These are phyloP conservation scores for Eonycteris spelaea DNA, from an alignment of 2,113 vertebrate species.

Conservation along the genomic window DNA sequence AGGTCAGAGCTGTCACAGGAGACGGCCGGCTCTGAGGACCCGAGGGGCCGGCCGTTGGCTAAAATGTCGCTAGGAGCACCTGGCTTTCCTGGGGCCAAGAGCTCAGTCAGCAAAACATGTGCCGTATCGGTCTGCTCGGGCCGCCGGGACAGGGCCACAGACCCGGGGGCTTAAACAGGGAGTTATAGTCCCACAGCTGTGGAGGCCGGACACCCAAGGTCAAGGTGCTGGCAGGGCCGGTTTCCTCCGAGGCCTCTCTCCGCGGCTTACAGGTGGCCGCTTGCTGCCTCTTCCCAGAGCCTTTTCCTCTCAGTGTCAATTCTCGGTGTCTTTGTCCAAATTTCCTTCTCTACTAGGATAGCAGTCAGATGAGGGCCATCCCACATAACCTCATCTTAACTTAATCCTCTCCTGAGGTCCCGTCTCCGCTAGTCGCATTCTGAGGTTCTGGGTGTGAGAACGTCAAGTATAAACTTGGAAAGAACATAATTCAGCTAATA, in stretches of 20 bases:
- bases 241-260: background rate
- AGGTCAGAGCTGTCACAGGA: too few species aligned
- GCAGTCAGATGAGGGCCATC: too few species aligned
- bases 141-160: too few species aligned
- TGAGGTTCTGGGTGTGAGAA: background rate
- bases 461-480: background rate
- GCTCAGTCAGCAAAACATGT: too few species aligned
- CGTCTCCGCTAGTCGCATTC: background rate
- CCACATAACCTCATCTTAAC: background rate
- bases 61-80: too few species aligned
- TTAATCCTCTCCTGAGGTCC: background rate
- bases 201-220: background rate
- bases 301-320: background rate
- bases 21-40: too few species aligned
- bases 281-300: rapidly evolving
- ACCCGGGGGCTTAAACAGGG: too few species aligned
- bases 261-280: background rate
- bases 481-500: background rate
- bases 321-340: too few species aligned
- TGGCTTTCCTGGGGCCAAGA: too few species aligned
- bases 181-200: too few species aligned
- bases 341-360: background rate
- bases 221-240: background rate
- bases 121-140: too few species aligned
- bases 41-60: too few species aligned